Evolutionary conservation across 2,888 invertebrate species (phyloP), one percentile per base, ranked within the genome.

Genomic region (Noctua janthina): DNA sequence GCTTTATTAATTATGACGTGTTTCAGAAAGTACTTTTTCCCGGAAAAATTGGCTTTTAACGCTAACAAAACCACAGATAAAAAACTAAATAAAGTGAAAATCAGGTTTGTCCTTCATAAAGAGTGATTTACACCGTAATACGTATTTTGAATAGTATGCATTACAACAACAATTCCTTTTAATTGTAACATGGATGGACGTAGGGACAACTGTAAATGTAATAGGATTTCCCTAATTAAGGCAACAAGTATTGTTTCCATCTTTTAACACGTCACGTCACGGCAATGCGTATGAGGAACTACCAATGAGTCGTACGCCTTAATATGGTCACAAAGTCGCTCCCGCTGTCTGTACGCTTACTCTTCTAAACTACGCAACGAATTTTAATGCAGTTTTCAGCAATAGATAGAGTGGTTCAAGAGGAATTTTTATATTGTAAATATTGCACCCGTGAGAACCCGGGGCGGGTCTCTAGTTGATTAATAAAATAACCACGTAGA

Each of bases 211-310:
- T n/a, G 11, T 84, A 79, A 20, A 2, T n/a, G 11, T 84, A 49
- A 83, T 64, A 49, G 54, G 64, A 64, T 73, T 84, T 82, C n/a
- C 69, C 72, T 69, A 56, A 35, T 17, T 13, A 49, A 10, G 20
- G 39, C 8, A 35, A 5, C 56, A 49, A 20, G 49, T 20, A 67
- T 67, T 69, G 64, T 83, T 81, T 64, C 49, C 49, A 83, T 35
- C 20, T 15, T 20, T 13, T 15, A 29, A 20, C 35, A 59, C 49
- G 83, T 83, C 35, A 51, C 49, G 83, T 83, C 83, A 83, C 15
- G 43, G 15, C 13, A 46, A 62, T 23, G 23, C 51, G 51, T 67
- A 39, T n/a, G 67, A 49, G 67, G 71, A 72, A 71, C 46, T 79
- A 78, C 51, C 78, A 62, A 83, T 78, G 39, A 68, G 29, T 56